Conservation (phyloP, 1,140 invertebrate species). For the Harpegnathos saltator region DNA sequence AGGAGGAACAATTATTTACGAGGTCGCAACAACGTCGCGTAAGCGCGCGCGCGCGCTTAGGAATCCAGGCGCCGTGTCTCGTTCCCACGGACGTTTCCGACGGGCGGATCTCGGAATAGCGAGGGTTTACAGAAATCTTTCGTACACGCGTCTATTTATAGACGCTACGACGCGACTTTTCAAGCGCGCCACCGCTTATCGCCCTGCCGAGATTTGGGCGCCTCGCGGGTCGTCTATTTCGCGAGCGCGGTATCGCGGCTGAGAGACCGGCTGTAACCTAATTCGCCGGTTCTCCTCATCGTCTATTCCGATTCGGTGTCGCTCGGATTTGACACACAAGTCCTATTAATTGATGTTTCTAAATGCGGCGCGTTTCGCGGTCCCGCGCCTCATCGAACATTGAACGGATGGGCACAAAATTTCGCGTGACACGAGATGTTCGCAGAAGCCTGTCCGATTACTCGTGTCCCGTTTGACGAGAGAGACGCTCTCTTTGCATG, state of each 20-base stretch:
- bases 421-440: background rate
- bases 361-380: background rate
- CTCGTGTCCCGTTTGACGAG: background rate
- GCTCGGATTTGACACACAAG: constrained; percentile 45
- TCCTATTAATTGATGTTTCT: constrained; percentile 48
- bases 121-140: background rate
- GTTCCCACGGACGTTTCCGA: too few relatives aligned
- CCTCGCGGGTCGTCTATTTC: constrained; percentile 64
- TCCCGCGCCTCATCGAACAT: constrained; percentile 12
- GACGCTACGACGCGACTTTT: constrained; percentile 30
- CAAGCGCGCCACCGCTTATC: constrained; percentile 11
- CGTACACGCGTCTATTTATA: background rate
- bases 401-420: constrained; percentile 5
- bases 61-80: too few relatives aligned
- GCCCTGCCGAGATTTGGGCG: constrained; percentile 43
- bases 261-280: constrained; percentile 57
- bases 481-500: background rate
- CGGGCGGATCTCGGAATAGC: too few relatives aligned
- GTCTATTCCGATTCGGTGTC: constrained; percentile 39
- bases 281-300: constrained; percentile 48
- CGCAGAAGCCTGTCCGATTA: background rate
- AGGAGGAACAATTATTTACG: background rate
- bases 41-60: too few relatives aligned
- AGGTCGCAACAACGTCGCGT: too few relatives aligned
- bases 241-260: constrained; percentile 29